phyloP scores from a whole-genome alignment of 2,888 invertebrate species.

The Dysmachus trigonus region DNA sequence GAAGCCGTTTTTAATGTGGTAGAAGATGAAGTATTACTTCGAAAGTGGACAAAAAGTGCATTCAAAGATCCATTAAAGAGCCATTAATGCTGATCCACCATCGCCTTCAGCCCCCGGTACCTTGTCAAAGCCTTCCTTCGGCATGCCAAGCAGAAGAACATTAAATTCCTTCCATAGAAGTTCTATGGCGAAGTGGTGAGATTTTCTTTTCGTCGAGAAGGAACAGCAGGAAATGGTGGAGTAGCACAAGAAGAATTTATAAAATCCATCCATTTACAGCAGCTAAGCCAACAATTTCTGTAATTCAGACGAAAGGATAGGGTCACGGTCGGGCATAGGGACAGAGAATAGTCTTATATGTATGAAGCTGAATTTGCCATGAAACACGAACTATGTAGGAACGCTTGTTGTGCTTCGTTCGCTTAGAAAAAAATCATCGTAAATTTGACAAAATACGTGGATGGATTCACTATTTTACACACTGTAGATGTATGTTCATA shows the following conservation, averaged over 20 bases:
- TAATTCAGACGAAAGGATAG: background rate
- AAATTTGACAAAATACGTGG: too few species aligned
- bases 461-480: too few species aligned
- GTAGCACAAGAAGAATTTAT: background rate
- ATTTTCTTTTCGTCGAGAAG: background rate
- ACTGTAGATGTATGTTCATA: too few species aligned
- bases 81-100: background rate
- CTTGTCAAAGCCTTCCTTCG: background rate
- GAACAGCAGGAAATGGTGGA: background rate
- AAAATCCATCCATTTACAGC: background rate
- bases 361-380: background rate
- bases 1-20: slow-evolving; percentile 1
- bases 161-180: background rate
- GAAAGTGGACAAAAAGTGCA: background rate
- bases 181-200: background rate
- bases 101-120: background rate
- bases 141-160: background rate
- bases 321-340: background rate
- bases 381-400: background rate
- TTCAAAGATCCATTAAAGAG: slow-evolving; percentile 26
- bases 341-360: too few species aligned
- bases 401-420: background rate
- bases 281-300: background rate
- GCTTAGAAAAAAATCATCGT: too few species aligned
- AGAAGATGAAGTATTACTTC: slow-evolving; percentile 9